Percentiles rank a stretch among this genome's conserved stretches.
phyloP scores from a whole-genome alignment of 2,797 vertebrate species.

The Rhabdophis nuchalis region DNA sequence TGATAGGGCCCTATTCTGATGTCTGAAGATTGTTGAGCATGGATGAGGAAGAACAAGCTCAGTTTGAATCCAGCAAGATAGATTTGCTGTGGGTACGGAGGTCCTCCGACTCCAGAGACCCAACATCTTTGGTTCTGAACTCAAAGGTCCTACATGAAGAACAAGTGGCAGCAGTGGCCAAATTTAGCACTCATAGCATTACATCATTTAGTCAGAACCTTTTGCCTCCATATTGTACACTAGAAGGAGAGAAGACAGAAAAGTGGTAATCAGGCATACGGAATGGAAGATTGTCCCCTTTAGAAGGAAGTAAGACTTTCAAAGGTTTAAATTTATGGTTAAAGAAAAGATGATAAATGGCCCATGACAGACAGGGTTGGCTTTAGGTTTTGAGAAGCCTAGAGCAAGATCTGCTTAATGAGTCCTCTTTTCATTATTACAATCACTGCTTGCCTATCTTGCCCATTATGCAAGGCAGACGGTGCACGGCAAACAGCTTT shows the following conservation, averaged over 20 bases:
- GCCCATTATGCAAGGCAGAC: background rate
- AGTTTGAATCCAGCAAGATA: background rate
- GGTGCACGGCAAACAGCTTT: background rate
- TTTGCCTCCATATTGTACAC: background rate
- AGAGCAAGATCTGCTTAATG: background rate
- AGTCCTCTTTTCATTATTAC: background rate
- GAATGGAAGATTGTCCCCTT: background rate
- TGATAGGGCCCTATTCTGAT: background rate
- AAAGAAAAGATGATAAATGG: background rate
- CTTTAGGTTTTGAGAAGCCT: background rate
- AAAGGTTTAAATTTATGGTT: background rate
- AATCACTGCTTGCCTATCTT: background rate
- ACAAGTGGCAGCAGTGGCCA: background rate
- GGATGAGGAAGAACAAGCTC: background rate
- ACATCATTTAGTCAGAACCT: background rate
- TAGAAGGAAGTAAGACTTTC: background rate
- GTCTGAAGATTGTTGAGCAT: background rate
- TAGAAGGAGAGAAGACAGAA: background rate
- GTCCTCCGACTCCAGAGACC: background rate
- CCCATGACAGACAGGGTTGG: background rate
- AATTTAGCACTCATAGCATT: background rate
- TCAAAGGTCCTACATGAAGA: background rate
- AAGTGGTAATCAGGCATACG: background rate
- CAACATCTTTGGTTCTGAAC: background rate
- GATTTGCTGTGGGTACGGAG: background rate